phyloP scores from a whole-genome alignment of 1,140 invertebrate species.

The Drosophila equinoxialis region DNA sequence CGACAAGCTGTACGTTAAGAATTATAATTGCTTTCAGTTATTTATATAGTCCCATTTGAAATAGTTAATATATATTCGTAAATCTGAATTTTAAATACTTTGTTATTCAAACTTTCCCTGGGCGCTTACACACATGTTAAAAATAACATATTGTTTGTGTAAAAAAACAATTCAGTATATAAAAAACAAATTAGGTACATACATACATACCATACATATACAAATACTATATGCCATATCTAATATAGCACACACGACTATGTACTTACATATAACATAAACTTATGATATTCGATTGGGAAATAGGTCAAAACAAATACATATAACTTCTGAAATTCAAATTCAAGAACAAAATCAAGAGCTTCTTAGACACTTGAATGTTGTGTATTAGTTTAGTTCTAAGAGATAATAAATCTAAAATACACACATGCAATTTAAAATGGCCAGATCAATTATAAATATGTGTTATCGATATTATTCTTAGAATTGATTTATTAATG shows the following conservation, averaged over 20 bases:
- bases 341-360: slow-evolving; percentile 73
- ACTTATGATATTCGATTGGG: background rate
- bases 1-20: too few species aligned
- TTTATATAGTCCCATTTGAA: too few species aligned
- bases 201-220: background rate
- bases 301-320: background rate
- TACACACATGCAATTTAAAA: slow-evolving; percentile 10
- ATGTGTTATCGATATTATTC: background rate
- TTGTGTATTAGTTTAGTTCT: slow-evolving; percentile 44
- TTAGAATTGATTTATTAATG: background rate
- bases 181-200: background rate
- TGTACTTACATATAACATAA: background rate
- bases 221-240: background rate
- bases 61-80: too few species aligned
- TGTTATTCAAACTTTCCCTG: too few species aligned
- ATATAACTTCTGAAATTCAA: slow-evolving; percentile 10
- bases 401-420: background rate
- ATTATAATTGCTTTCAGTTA: too few species aligned
- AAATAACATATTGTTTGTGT: background rate
- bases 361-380: slow-evolving; percentile 71
- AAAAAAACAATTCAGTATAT: background rate
- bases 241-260: background rate
- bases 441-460: background rate
- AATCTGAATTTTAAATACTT: too few species aligned
- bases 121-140: background rate